These are phyloP conservation scores for Sardinella longiceps DNA, from an alignment of 2,797 vertebrate genomes.

Conservation along the genomic window DNA sequence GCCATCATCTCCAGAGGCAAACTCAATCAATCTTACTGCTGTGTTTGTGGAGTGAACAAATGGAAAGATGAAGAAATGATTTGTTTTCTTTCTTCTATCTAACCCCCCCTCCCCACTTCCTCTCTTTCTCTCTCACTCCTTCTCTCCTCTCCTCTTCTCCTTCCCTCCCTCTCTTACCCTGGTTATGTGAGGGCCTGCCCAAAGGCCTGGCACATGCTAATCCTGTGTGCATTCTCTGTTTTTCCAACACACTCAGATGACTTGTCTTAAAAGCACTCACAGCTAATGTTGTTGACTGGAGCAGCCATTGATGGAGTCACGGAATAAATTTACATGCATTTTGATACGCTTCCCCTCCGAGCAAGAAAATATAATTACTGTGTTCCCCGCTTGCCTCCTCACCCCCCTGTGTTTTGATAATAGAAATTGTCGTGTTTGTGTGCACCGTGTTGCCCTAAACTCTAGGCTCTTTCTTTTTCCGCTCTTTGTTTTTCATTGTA, in stretches of 20 bases:
- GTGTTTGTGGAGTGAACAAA: conserved; percentile 16
- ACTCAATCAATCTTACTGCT: neutral
- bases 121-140: conserved; percentile 14
- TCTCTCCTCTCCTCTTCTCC: neutral
- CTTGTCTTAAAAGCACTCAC: conserved; percentile 35
- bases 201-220: conserved; percentile 3
- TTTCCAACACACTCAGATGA: conserved; percentile 5
- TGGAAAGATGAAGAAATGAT: conserved; percentile 31
- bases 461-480: neutral
- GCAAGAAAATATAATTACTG: conserved; percentile 76
- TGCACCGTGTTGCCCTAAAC: neutral
- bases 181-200: neutral
- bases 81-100: conserved; percentile 16
- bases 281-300: conserved; percentile 42
- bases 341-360: conserved; percentile 72
- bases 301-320: conserved; percentile 61
- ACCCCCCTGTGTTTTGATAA: conserved; percentile 26
- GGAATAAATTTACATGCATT: conserved; percentile 81
- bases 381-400: conserved; percentile 66
- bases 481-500: neutral
- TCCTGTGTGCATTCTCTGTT: conserved; percentile 23
- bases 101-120: neutral
- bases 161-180: neutral
- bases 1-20: neutral
- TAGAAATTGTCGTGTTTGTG: conserved; percentile 26